Evolutionary conservation across 2,113 vertebrate species (phyloP).

Genomic region (Leptobrachium leishanense): DNA sequence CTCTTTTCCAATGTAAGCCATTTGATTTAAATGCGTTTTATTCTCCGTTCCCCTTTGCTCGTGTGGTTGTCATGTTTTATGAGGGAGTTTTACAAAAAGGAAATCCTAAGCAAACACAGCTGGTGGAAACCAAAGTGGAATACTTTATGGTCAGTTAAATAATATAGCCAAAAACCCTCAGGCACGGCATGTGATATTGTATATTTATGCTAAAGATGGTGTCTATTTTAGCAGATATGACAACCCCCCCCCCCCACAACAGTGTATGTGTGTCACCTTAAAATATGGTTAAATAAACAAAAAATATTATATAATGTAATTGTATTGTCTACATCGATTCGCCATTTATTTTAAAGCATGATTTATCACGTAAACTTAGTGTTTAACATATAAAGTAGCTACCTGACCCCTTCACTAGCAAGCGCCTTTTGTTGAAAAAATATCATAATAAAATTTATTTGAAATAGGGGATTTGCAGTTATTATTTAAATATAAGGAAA

Average conservation of each 20-base stretch:
- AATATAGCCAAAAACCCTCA: conserved; percentile 29
- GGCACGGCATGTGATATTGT: conserved; percentile 32
- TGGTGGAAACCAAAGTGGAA: conserved; percentile 51
- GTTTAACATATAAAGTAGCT: too few relatives aligned
- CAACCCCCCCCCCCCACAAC: background rate
- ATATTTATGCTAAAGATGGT: conserved; percentile 7
- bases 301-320: too few relatives aligned
- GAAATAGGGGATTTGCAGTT: too few relatives aligned
- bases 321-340: too few relatives aligned
- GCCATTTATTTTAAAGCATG: too few relatives aligned
- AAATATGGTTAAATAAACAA: background rate
- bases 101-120: conserved; percentile 62
- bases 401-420: too few relatives aligned
- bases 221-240: background rate
- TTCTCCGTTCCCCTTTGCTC: conserved; percentile 43
- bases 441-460: too few relatives aligned
- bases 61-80: conserved; percentile 43
- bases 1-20: conserved; percentile 52
- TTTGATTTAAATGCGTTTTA: conserved; percentile 51
- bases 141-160: conserved; percentile 47
- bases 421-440: too few relatives aligned
- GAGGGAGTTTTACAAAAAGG: conserved; percentile 50
- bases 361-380: too few relatives aligned
- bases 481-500: too few relatives aligned
- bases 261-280: background rate